phyloP scores from a whole-genome alignment of 2,113 vertebrate genomes.

The Aegotheles bennettii region DNA sequence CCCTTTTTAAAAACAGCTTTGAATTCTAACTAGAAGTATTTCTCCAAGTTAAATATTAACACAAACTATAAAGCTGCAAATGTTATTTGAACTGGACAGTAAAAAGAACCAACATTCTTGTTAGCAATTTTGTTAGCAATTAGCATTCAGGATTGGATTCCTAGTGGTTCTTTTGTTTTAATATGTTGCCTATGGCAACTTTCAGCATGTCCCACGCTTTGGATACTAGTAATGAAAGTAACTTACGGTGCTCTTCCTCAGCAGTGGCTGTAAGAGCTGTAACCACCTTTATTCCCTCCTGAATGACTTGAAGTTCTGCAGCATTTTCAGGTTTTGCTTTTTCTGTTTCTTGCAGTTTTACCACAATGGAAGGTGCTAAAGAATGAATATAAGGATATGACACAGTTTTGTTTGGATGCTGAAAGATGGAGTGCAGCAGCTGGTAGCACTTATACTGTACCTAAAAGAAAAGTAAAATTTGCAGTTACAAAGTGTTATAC shows the following conservation, averaged over 20 bases:
- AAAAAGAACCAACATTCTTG: background rate
- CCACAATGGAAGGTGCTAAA: conserved; percentile 77
- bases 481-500: background rate
- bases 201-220: background rate
- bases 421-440: conserved; percentile 86
- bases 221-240: background rate
- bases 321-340: conserved; percentile 79
- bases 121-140: background rate
- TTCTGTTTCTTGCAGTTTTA: conserved; percentile 82
- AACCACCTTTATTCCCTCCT: conserved; percentile 83
- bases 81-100: background rate
- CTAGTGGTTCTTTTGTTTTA: background rate
- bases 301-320: conserved; percentile 82
- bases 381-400: conserved; percentile 85
- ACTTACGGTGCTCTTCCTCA: conserved; percentile 82
- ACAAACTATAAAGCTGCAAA: background rate
- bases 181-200: background rate
- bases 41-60: background rate
- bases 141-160: background rate
- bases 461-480: conserved; percentile 63
- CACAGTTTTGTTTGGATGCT: conserved; percentile 73
- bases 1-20: background rate
- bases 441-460: conserved; percentile 84
- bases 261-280: conserved; percentile 78
- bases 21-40: background rate